Evolutionary conservation across 2,797 vertebrate species (phyloP), one percentile per base, ranked within the genome.

Genomic region (Alectoris magna): DNA sequence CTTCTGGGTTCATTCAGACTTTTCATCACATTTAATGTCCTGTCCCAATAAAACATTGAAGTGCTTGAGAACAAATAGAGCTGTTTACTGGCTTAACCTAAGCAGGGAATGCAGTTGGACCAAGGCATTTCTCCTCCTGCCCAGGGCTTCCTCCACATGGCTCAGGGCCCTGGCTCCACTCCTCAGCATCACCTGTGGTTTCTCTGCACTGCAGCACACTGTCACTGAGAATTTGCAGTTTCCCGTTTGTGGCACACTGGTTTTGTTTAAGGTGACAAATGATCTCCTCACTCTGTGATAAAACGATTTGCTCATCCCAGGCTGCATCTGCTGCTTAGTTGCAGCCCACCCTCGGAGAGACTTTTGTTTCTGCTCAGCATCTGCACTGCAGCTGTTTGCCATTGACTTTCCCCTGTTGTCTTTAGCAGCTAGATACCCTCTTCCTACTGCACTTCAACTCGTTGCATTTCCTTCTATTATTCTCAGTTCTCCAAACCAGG

Each of bases 21-120:
- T 96, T 94, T 96, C 90, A 88, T 76, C 93, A 95, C 95, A 95
- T 92, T 55, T 51, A 19, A 92, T 95, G 82, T 87, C 80, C 80
- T 87, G 64, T 68, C 68, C 80, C 89, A 91, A 88, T 91, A 90
- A 95, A 91, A 82, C 93, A 93, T 84, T 87, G 94, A 91, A 91
- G 86, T 71, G 88, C 71, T 94, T 90, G 92, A 94, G 84, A 62
- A 66, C 79, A 91, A 91, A 87, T 90, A 88, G 58, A 72, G 44
- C 62, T 90, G 84, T 95, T 93, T 95, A 95, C 90, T 95, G 72
- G 72, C 74, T 95, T 62, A 92, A 84, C 44, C 80, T 93, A 96
- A 96, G 95, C 89, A 90, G 23, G 94, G 59, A 56, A 91, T 34
- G 19, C 51, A 79, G 89, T 7, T 90, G 93, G 95, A 96, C 87